These are phyloP conservation scores for Oscheius sp. DNA, from an alignment of 2,888 invertebrate genomes.

Conservation along the genomic window DNA sequence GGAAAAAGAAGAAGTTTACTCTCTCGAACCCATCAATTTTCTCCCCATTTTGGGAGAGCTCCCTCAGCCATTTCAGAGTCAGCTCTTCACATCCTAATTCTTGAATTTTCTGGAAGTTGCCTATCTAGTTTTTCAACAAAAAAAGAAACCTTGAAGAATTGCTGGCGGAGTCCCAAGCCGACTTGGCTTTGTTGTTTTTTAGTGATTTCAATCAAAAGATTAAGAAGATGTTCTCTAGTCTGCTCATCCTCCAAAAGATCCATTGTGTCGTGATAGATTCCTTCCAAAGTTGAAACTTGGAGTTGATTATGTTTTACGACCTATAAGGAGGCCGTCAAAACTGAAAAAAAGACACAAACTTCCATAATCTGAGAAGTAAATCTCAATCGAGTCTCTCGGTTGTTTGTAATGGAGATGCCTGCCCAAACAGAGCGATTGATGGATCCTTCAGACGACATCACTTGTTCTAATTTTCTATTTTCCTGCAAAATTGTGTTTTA, in stretches of 20 bases:
- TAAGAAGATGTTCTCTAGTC: slow-evolving; percentile 28
- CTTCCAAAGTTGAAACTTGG: slow-evolving; percentile 56
- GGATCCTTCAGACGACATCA: slow-evolving; percentile 18
- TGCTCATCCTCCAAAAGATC: slow-evolving; percentile 41
- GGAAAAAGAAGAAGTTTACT: slow-evolving; percentile 3
- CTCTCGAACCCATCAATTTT: slow-evolving; percentile 37
- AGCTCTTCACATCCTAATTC: slow-evolving; percentile 41
- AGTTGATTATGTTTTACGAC: slow-evolving; percentile 39
- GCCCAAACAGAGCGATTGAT: slow-evolving; percentile 23
- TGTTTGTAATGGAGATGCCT: slow-evolving; percentile 16
- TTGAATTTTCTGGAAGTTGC: slow-evolving; percentile 15
- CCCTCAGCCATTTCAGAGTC: slow-evolving; percentile 46
- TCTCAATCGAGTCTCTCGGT: slow-evolving; percentile 7
- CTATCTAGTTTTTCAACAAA: neutral
- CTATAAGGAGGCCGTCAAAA: neutral
- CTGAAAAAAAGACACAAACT: neutral
- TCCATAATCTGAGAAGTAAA: slow-evolving; percentile 9
- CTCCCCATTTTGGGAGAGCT: slow-evolving; percentile 39
- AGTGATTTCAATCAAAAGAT: slow-evolving; percentile 46
- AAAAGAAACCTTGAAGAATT: slow-evolving; percentile 49
- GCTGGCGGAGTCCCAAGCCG: slow-evolving; percentile 53
- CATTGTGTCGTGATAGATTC: slow-evolving; percentile 48
- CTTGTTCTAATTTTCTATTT: neutral
- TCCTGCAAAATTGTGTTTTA: neutral
- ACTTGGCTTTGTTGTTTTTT: slow-evolving; percentile 45